phyloP scores from a whole-genome alignment of 2,797 vertebrate genomes.

The Okamejei kenojei region DNA sequence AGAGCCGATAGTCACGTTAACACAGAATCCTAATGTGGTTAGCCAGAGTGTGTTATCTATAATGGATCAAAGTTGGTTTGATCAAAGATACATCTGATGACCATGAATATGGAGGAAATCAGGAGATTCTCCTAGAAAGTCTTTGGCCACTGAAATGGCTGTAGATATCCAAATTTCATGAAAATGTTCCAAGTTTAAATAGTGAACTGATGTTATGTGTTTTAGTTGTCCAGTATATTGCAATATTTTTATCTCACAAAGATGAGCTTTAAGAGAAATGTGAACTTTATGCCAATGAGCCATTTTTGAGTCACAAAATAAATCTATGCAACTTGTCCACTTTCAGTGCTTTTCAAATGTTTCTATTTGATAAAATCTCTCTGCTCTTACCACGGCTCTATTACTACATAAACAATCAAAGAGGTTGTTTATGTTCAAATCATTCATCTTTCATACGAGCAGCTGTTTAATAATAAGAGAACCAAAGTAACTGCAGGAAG shows the following conservation, averaged over 20 bases:
- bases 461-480: background rate
- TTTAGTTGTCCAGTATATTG: background rate
- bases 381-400: background rate
- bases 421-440: background rate
- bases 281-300: background rate
- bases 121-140: background rate
- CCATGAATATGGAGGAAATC: background rate
- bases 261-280: background rate
- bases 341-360: no score
- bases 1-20: no score
- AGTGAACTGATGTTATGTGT: background rate
- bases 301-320: background rate
- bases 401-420: background rate
- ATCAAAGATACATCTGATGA: background rate
- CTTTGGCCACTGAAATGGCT: background rate
- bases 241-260: background rate
- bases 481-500: background rate
- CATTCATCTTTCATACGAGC: background rate
- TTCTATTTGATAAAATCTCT: background rate
- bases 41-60: background rate
- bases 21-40: background rate
- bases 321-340: background rate
- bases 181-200: conserved; percentile 9
- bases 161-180: background rate
- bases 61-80: background rate